Evolutionary conservation across 2,113 vertebrate species (phyloP), one percentile per base, ranked within the genome.

Genomic region (Neodontobutis hainanensis): DNA sequence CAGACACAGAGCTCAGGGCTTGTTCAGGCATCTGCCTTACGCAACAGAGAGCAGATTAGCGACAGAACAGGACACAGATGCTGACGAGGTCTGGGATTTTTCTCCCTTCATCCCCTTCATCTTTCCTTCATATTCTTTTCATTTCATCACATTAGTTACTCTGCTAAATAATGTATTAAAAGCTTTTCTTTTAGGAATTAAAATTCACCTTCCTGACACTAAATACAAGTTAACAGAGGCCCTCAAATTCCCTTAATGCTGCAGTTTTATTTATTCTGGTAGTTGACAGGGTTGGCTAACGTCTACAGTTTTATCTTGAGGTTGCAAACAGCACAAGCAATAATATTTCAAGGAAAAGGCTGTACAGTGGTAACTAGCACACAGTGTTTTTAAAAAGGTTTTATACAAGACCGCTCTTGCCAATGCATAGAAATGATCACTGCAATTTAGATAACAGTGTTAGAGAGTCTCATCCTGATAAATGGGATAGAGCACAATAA

Each of bases 1-100:
- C 15, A 59, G 67, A 38, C n/a, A 53, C 45, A 34, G 75, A 55
- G 63, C 44, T 64, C 16, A 36, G 73, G 64, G 78, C 77, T 51
- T 67, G 80, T 77, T 61, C 64, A 75, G 67, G 68, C 69, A 35
- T 73, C 51, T 50, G 57, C 70, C 76, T 91, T 85, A 86, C 34
- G 82, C 79, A 89, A 88, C 85, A 75, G 63, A 47, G 61, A 80
- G 55, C 81, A 86, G 85, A 88, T 90, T 90, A 88, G 65, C 61
- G 83, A 73, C 84, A 79, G 87, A 90, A 86, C 83, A 82, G 80
- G 79, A 79, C 81, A 78, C 87, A 85, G 84, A 83, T 84, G 81
- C 76, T 73, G 47, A 62, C 9, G 53, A 80, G 80, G 67, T 73
- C 64, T 80, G 77, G 64, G 74, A 61, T 81, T 71, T 79, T 61